Percentiles rank a stretch among this genome's conserved stretches.
These are phyloP conservation scores for Chloroceryle amazona DNA, from an alignment of 2,797 vertebrate genomes.

Conservation along the genomic window DNA sequence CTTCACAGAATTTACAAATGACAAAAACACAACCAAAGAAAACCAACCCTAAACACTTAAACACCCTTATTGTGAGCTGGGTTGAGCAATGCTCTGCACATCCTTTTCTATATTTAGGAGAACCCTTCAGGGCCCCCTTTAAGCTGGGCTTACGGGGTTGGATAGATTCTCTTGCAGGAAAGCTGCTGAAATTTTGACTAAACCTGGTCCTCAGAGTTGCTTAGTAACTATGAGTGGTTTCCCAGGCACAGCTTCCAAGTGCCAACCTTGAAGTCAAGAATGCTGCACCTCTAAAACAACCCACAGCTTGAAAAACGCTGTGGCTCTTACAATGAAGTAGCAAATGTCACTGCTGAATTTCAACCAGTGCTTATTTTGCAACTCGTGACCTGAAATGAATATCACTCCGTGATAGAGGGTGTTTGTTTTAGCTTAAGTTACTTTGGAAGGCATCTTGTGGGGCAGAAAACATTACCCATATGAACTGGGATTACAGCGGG, in stretches of 20 bases:
- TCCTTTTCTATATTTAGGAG: not conserved
- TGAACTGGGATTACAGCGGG: not conserved
- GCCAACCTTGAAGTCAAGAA: not conserved
- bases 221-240: not conserved
- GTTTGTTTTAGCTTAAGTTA: not conserved
- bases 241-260: not conserved
- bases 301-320: not conserved
- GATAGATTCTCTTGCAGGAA: not conserved
- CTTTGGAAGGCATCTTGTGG: not conserved
- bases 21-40: not conserved
- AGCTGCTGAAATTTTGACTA: not conserved
- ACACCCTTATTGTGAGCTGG: slow-evolving; percentile 12
- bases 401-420: not conserved
- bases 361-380: not conserved
- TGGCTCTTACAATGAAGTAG: not conserved
- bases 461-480: not conserved
- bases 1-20: slow-evolving; percentile 26
- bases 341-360: not conserved
- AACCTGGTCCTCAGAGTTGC: not conserved
- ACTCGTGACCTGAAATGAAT: not conserved
- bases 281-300: not conserved
- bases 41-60: too few relatives aligned
- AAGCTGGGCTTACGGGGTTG: not conserved
- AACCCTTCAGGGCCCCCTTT: not conserved
- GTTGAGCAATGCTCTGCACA: not conserved